phyloP scores from a whole-genome alignment of 2,113 vertebrate genomes.

The Orientallactaga bullata region DNA sequence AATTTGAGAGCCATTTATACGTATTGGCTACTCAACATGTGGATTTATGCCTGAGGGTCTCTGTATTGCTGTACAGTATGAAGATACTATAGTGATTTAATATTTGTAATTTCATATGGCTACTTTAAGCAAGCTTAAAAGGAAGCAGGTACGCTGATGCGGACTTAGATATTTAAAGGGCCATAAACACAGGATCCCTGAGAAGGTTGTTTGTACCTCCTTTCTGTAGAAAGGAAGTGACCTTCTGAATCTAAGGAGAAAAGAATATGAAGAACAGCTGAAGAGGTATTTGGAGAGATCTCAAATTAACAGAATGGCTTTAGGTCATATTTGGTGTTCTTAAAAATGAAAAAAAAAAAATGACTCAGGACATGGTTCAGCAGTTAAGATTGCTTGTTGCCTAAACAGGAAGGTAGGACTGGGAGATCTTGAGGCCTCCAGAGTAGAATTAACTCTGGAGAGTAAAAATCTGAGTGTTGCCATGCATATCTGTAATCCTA shows the following conservation, averaged over 20 bases:
- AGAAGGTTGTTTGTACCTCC: neutral
- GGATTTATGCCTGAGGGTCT: neutral
- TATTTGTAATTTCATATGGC: neutral
- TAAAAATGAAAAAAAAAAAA: too few relatives aligned
- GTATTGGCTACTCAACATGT: neutral
- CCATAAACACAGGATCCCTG: fast-evolving
- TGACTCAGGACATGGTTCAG: too few relatives aligned
- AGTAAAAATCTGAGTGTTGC: too few relatives aligned
- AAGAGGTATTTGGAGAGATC: neutral
- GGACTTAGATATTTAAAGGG: too few relatives aligned
- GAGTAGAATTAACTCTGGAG: too few relatives aligned
- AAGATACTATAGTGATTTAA: neutral
- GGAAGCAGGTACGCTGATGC: fast-evolving
- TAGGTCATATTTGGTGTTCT: neutral
- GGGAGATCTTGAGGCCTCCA: too few relatives aligned
- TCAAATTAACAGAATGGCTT: neutral
- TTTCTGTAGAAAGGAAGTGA: neutral
- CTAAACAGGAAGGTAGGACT: too few relatives aligned
- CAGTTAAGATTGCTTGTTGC: too few relatives aligned
- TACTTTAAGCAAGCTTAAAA: neutral
- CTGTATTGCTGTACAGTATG: too few relatives aligned
- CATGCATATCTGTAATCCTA: too few relatives aligned
- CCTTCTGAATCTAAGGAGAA: neutral
- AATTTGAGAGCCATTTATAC: neutral
- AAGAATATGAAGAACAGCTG: neutral